phyloP scores from a whole-genome alignment of 2,888 invertebrate genomes.

The Prosapia bicincta region DNA sequence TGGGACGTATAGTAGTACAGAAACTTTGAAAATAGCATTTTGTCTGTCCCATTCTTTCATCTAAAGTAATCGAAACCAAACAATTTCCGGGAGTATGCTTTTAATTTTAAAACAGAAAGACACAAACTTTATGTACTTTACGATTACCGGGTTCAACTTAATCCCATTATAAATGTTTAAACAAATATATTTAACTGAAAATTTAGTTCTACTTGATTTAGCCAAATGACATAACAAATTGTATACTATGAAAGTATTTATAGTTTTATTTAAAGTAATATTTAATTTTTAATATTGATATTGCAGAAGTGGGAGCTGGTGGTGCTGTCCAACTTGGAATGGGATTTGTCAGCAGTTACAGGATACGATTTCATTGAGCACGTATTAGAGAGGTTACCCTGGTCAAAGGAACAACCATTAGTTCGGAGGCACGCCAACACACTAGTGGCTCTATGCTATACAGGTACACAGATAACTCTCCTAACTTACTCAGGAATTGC shows the following conservation, averaged over 20 bases:
- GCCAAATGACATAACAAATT: not conserved
- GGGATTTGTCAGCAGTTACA: conserved; percentile 76
- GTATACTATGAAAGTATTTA: not conserved
- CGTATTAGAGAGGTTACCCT: conserved; percentile 62
- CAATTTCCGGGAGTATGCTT: too few relatives aligned
- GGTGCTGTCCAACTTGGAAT: conserved; percentile 69
- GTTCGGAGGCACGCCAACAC: conserved; percentile 72
- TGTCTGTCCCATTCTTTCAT: too few relatives aligned
- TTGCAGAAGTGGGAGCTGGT: conserved; percentile 74
- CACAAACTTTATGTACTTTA: too few relatives aligned
- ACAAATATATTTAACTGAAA: not conserved
- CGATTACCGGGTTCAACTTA: too few relatives aligned
- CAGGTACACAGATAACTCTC: too few relatives aligned
- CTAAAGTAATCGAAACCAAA: too few relatives aligned
- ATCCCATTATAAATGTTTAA: too few relatives aligned
- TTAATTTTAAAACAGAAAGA: too few relatives aligned
- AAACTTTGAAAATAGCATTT: too few relatives aligned
- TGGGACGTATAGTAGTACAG: too few relatives aligned
- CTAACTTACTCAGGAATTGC: too few relatives aligned
- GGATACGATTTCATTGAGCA: conserved; percentile 82
- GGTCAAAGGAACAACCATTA: conserved; percentile 57
- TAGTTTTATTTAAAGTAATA: too few relatives aligned
- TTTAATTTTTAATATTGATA: conserved; percentile 14
- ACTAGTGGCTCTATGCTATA: conserved; percentile 72
- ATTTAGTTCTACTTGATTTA: not conserved